phyloP scores from a whole-genome alignment of 2,888 invertebrate species.

The Heliconius cydno region DNA sequence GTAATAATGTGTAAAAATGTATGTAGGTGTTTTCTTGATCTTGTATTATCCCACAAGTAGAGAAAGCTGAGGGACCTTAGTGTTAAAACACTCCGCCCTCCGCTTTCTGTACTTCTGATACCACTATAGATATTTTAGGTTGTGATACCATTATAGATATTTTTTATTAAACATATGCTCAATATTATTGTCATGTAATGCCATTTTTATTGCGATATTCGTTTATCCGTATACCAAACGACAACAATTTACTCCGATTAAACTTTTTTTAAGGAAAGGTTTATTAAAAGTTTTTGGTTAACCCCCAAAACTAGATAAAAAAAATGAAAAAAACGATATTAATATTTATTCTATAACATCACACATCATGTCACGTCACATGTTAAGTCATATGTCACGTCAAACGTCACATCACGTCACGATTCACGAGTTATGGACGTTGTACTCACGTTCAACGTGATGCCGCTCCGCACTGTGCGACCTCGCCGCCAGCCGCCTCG shows the following conservation, averaged over 20 bases:
- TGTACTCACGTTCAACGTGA: constrained; percentile 75
- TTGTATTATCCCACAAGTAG: neutral
- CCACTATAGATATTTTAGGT: no score
- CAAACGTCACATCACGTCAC: neutral
- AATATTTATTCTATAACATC: neutral
- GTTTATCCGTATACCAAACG: no score
- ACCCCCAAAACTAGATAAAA: no score
- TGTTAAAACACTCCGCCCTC: neutral
- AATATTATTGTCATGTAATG: no score
- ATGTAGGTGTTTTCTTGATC: neutral
- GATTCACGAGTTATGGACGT: neutral
- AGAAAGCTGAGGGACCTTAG: neutral
- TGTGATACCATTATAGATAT: no score
- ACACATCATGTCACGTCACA: neutral
- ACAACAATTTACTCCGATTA: no score
- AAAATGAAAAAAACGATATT: neutral
- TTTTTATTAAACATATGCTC: no score
- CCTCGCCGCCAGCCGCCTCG: constrained; percentile 79
- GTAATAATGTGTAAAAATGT: neutral
- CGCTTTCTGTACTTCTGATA: neutral
- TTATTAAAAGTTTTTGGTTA: no score
- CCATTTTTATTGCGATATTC: no score
- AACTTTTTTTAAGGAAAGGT: no score
- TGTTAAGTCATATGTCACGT: neutral
- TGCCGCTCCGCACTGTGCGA: constrained; percentile 85